Conservation (phyloP, 2,888 invertebrate species). For the Lamellibrachia columna region DNA sequence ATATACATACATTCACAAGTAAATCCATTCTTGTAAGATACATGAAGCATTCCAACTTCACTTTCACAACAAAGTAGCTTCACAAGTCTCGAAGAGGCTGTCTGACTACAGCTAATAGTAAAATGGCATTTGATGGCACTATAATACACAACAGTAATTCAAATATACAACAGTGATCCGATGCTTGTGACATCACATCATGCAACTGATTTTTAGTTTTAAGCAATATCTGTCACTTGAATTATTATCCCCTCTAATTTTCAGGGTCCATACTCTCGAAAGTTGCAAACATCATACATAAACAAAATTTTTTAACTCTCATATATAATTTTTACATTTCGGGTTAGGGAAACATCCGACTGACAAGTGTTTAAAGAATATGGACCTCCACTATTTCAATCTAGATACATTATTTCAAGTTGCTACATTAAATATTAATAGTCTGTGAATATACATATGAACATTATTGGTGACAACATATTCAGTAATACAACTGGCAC, state of each 20-base stretch:
- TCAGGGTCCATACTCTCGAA: not conserved
- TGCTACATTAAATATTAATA: not conserved
- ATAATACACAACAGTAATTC: not conserved
- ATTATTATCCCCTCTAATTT: not conserved
- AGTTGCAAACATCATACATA: not conserved
- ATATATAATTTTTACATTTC: not conserved
- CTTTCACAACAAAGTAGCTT: not conserved
- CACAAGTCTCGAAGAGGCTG: not conserved
- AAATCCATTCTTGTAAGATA: not conserved
- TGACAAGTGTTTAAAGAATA: not conserved
- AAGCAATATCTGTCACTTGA: not conserved
- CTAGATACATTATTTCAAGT: not conserved
- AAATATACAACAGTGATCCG: not conserved
- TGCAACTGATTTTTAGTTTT: too few relatives aligned
- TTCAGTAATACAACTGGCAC: not conserved
- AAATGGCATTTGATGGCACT: not conserved
- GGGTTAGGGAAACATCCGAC: not conserved
- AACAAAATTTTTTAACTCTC: not conserved
- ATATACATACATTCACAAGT: not conserved
- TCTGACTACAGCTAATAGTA: not conserved
- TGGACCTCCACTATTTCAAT: not conserved
- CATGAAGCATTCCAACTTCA: not conserved
- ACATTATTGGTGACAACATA: not conserved
- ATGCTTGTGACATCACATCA: not conserved
- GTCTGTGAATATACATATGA: not conserved